Evolutionary conservation across 1,140 invertebrate genomes (phyloP).

Genomic region (Potamilus streckersoni): DNA sequence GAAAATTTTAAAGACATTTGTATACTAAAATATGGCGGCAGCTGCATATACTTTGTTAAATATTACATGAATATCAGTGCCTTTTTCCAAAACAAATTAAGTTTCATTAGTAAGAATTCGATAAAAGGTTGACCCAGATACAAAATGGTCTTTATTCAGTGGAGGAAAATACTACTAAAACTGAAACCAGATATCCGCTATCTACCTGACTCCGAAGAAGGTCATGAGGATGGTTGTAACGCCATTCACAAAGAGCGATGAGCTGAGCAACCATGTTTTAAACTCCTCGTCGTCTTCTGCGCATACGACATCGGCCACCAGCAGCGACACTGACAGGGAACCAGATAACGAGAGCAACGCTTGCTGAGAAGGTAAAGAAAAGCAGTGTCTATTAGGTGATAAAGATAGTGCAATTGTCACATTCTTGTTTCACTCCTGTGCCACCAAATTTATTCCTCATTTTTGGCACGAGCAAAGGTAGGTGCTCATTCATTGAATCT

Average conservation of each 20-base stretch:
- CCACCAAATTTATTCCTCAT: too few species aligned
- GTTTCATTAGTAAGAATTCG: background rate
- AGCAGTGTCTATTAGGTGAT: background rate
- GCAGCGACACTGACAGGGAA: slow-evolving; percentile 32
- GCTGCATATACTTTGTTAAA: too few species aligned
- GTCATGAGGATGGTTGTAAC: slow-evolving; percentile 44
- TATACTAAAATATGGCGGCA: background rate
- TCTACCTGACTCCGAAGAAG: slow-evolving; percentile 4
- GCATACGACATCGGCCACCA: slow-evolving; percentile 43
- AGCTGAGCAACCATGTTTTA: slow-evolving; percentile 40
- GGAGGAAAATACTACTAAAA: background rate
- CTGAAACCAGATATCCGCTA: background rate
- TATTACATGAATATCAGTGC: background rate
- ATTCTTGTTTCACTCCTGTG: too few species aligned
- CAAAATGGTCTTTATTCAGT: background rate
- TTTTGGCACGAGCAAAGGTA: too few species aligned
- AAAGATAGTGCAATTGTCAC: too few species aligned
- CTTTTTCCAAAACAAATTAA: too few species aligned
- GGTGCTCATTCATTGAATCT: too few species aligned
- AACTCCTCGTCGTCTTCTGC: slow-evolving; percentile 38
- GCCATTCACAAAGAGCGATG: slow-evolving; percentile 48
- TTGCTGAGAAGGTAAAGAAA: slow-evolving; percentile 24
- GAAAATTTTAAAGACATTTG: background rate
- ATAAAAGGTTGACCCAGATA: background rate
- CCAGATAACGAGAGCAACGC: slow-evolving; percentile 36